A percentile compares a stretch with the other conserved stretches of the same genome.
Conservation (phyloP, 1,140 invertebrate species). For the Caenorhabditis inopinata region DNA sequence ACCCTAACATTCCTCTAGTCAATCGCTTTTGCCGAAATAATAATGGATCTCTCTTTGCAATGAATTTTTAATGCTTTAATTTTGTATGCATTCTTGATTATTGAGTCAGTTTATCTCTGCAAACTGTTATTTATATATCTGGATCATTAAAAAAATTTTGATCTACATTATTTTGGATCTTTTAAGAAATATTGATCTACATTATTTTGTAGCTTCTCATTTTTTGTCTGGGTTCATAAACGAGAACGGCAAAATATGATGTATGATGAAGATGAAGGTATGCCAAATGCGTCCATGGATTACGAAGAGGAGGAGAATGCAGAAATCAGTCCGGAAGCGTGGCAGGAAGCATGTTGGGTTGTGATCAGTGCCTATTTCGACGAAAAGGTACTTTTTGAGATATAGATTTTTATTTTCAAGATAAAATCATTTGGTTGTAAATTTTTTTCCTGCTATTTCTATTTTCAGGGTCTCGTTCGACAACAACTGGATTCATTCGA, state of each 20-base stretch:
- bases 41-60: too few species aligned
- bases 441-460: too few species aligned
- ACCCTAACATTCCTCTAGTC: too few species aligned
- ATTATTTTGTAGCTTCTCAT: not conserved
- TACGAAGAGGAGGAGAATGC: conserved; percentile 40
- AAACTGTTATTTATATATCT: not conserved
- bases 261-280: conserved; percentile 44
- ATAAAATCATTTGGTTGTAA: too few species aligned
- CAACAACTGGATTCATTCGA: conserved; percentile 98
- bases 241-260: not conserved
- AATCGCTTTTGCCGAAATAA: too few species aligned
- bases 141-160: not conserved
- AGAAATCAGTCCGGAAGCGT: conserved; percentile 72
- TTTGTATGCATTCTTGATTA: not conserved
- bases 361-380: conserved; percentile 99
- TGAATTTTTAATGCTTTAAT: conserved; percentile 24
- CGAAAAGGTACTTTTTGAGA: conserved; percentile 74
- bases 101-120: not conserved
- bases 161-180: not conserved
- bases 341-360: conserved; percentile 99
- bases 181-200: too few species aligned
- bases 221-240: not conserved
- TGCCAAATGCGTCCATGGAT: conserved; percentile 39
- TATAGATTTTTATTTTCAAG: too few species aligned
- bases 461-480: conserved; percentile 79